These are phyloP conservation scores for Labeo rohita DNA, from an alignment of 2,113 vertebrate species.

Conservation along the genomic window DNA sequence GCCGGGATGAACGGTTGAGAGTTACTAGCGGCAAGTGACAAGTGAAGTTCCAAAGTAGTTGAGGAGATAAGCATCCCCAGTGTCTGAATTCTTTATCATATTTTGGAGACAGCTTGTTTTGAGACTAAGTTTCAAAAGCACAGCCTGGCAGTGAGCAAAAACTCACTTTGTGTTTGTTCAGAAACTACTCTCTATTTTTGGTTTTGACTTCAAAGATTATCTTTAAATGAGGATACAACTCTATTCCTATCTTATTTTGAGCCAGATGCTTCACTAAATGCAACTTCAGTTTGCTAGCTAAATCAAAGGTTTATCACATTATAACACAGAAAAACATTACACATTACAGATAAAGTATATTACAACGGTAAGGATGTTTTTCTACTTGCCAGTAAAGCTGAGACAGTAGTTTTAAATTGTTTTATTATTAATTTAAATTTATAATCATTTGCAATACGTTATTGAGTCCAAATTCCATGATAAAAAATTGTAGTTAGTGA, in stretches of 20 bases:
- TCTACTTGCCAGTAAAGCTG: background rate
- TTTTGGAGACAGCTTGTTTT: background rate
- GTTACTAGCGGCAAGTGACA: constrained; percentile 3
- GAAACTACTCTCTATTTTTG: constrained; percentile 11
- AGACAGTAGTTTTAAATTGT: too few species aligned
- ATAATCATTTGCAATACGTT: too few species aligned
- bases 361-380: background rate
- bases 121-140: constrained; percentile 16
- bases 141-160: background rate
- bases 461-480: too few species aligned
- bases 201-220: constrained; percentile 16
- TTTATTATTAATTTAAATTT: too few species aligned
- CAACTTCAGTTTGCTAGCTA: background rate
- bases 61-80: constrained; percentile 15
- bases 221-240: constrained; percentile 10
- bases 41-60: constrained; percentile 36
- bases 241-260: constrained; percentile 4
- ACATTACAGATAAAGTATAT: background rate
- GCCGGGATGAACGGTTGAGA: constrained; percentile 17
- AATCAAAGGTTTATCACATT: background rate
- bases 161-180: constrained; percentile 6
- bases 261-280: background rate
- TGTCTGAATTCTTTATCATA: constrained; percentile 31
- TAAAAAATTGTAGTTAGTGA: too few species aligned
- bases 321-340: background rate